phyloP scores from a whole-genome alignment of 2,888 invertebrate genomes.

The Eilema griseolum region DNA sequence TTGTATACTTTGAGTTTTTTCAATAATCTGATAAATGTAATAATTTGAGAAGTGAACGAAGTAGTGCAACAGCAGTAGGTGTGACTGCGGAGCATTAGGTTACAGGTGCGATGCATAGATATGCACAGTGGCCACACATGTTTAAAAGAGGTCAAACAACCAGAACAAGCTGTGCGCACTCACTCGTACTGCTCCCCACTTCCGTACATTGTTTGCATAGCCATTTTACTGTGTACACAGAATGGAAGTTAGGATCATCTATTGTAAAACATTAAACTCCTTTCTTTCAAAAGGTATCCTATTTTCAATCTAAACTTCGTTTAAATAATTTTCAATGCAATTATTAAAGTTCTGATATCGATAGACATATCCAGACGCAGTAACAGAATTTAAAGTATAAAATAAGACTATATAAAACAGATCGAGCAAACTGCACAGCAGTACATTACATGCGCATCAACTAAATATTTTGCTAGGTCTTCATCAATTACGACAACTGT shows the following conservation, averaged over 20 bases:
- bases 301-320: too few relatives aligned
- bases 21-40: too few relatives aligned
- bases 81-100: not conserved
- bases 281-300: too few relatives aligned
- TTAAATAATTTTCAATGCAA: too few relatives aligned
- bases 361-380: too few relatives aligned
- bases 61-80: not conserved
- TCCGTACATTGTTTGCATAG: conserved; percentile 9
- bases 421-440: not conserved
- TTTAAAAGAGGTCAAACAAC: not conserved
- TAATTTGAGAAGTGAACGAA: not conserved
- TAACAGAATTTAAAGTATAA: too few relatives aligned
- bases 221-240: conserved; percentile 17
- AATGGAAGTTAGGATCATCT: not conserved
- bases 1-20: not conserved
- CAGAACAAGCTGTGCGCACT: conserved; percentile 13
- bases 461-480: not conserved
- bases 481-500: not conserved
- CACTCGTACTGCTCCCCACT: not conserved
- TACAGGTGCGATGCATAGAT: not conserved
- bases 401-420: too few relatives aligned
- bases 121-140: not conserved
- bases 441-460: not conserved
- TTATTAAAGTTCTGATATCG: too few relatives aligned
- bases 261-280: too few relatives aligned